Evolutionary conservation across 2,888 invertebrate species (phyloP).

Genomic region (Myathropa florea): DNA sequence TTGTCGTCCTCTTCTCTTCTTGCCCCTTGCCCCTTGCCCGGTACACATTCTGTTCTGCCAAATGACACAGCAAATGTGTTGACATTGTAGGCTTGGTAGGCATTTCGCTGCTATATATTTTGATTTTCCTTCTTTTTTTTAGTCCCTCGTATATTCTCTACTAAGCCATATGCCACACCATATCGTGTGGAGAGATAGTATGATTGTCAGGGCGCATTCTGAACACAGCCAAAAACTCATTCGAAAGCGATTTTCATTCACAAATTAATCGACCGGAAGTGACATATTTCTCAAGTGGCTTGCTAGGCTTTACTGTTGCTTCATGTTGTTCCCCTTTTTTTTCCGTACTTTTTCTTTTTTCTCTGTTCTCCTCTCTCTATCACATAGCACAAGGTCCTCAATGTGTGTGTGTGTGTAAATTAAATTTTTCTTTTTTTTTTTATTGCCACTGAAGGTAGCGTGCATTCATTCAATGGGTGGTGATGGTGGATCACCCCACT

Average conservation of each 20-base stretch:
- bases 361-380: background rate
- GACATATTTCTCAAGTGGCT: conserved; percentile 71
- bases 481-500: conserved; percentile 47
- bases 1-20: conserved; percentile 12
- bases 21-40: background rate
- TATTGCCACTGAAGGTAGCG: conserved; percentile 3
- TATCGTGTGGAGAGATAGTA: background rate
- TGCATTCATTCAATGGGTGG: conserved; percentile 28
- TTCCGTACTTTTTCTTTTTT: conserved; percentile 2
- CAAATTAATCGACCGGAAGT: conserved; percentile 72
- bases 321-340: conserved; percentile 32
- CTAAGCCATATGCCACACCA: background rate
- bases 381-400: background rate
- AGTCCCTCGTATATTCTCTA: conserved; percentile 36
- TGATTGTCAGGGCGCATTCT: conserved; percentile 29
- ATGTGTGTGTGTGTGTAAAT: background rate
- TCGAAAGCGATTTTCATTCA: conserved; percentile 70
- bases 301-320: conserved; percentile 25
- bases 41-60: background rate
- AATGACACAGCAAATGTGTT: conserved; percentile 52
- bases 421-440: conserved; percentile 11
- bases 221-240: conserved; percentile 59
- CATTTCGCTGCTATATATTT: background rate
- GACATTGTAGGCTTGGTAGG: conserved; percentile 42
- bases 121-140: background rate